Conservation (phyloP, 2,888 invertebrate species). For the Tillus elongatus region DNA sequence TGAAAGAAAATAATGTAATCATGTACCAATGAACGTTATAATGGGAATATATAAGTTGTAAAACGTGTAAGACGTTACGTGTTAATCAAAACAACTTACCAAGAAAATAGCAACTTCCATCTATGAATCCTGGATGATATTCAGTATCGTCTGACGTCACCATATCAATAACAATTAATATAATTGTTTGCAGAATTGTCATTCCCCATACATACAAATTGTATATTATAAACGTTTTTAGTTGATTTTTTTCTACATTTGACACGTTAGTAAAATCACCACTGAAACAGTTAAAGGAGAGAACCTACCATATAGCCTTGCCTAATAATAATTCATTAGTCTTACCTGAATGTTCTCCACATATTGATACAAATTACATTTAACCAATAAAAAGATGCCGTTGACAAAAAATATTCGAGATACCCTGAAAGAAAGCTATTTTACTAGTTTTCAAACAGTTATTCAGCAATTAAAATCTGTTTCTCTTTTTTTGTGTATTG, state of each 20-base stretch:
- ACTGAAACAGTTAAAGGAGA: no score
- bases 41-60: no score
- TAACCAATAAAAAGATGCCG: conserved; percentile 27
- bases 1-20: no score
- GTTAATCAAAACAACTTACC: no score
- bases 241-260: conserved; percentile 3
- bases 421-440: conserved; percentile 10
- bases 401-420: conserved; percentile 22
- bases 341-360: conserved; percentile 27
- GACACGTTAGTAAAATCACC: no score
- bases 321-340: no score
- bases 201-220: background rate
- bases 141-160: background rate
- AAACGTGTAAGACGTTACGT: no score
- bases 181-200: background rate
- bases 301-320: no score
- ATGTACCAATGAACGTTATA: no score
- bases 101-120: background rate
- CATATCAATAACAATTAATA: background rate
- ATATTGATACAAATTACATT: conserved; percentile 28
- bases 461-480: no score
- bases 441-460: conserved; percentile 1
- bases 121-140: background rate
- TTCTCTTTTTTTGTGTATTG: no score
- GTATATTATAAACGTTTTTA: background rate